Evolutionary conservation across 2,797 vertebrate species (phyloP).

Genomic region (Sphenodon punctatus): DNA sequence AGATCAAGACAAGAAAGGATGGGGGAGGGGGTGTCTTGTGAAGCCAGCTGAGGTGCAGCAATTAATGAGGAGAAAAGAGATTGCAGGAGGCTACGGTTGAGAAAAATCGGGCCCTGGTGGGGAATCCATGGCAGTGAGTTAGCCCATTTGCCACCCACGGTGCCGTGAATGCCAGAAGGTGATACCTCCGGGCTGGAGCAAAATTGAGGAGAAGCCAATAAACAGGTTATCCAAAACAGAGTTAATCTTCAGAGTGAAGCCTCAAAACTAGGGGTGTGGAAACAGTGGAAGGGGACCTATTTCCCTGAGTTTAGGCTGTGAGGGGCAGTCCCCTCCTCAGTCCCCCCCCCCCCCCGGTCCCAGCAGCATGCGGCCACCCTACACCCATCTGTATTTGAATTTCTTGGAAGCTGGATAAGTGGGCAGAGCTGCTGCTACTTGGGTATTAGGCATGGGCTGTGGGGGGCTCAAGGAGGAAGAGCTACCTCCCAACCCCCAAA

Average conservation of each 20-base stretch:
- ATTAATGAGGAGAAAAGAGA: constrained; percentile 9
- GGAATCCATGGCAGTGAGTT: neutral
- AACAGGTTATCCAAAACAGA: neutral
- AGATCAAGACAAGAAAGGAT: neutral
- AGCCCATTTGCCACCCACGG: constrained; percentile 5
- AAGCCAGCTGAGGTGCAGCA: neutral
- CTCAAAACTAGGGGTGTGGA: neutral
- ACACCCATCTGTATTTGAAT: no score
- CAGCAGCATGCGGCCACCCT: no score
- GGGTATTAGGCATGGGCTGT: no score
- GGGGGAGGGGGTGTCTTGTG: neutral
- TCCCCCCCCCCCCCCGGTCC: no score
- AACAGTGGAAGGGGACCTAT: no score
- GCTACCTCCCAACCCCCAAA: no score
- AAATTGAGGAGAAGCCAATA: neutral
- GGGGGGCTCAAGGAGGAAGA: no score
- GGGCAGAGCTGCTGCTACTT: no score
- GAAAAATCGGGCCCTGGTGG: constrained; percentile 13
- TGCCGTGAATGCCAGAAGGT: constrained; percentile 7
- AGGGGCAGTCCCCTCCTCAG: no score
- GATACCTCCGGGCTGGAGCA: neutral
- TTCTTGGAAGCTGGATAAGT: no score
- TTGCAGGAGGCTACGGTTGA: neutral
- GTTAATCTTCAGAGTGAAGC: neutral
- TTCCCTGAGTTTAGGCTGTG: no score